Percentiles rank a stretch among this genome's conserved stretches.
phyloP scores from a whole-genome alignment of 2,888 invertebrate genomes.

The Aplocera efformata region DNA sequence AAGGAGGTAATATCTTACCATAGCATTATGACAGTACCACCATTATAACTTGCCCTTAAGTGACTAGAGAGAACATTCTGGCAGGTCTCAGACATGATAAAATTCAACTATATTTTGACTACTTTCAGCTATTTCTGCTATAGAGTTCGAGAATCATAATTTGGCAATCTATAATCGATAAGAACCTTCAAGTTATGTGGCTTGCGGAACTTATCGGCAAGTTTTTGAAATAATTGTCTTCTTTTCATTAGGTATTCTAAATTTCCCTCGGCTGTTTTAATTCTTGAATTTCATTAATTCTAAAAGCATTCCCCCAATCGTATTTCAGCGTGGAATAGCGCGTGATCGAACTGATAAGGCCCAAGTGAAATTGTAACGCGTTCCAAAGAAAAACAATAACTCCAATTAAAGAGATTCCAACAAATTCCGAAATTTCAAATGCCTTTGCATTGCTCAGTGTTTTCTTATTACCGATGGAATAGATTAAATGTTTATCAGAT shows the following conservation, averaged over 20 bases:
- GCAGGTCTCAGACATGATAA: too few relatives aligned
- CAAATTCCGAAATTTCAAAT: constrained; percentile 31
- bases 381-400: constrained; percentile 51
- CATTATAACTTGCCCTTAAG: too few relatives aligned
- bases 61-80: too few relatives aligned
- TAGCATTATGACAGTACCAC: too few relatives aligned
- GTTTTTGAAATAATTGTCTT: neutral
- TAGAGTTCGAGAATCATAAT: too few relatives aligned
- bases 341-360: constrained; percentile 52
- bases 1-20: too few relatives aligned
- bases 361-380: constrained; percentile 29
- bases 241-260: neutral
- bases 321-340: constrained; percentile 46
- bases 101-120: too few relatives aligned
- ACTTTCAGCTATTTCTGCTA: too few relatives aligned
- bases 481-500: constrained; percentile 12
- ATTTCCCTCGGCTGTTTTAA: constrained; percentile 1
- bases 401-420: constrained; percentile 48
- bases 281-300: constrained; percentile 33
- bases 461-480: constrained; percentile 19
- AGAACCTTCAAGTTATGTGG: too few relatives aligned
- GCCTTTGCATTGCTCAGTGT: constrained; percentile 24
- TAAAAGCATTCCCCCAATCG: constrained; percentile 37
- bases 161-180: too few relatives aligned
- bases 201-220: too few relatives aligned